Conservation (phyloP, 2,113 vertebrate species). For the Paramormyrops kingsleyae region DNA sequence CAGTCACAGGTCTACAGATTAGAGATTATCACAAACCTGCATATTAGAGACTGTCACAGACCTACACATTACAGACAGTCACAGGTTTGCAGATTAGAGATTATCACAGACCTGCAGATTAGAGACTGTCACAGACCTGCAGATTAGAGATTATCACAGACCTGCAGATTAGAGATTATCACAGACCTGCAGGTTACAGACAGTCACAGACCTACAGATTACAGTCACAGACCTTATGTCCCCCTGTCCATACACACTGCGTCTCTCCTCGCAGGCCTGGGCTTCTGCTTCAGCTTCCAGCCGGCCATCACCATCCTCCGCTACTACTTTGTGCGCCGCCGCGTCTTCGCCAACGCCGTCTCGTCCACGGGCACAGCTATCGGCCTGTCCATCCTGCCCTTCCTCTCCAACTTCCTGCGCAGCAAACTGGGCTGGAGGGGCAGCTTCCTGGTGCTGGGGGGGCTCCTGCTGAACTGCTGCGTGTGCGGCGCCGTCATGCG, state of each 20-base stretch:
- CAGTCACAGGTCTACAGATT: too few relatives aligned
- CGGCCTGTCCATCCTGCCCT: conserved; percentile 63
- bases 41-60: too few relatives aligned
- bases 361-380: conserved; percentile 70
- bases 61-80: neutral
- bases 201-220: too few relatives aligned
- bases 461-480: conserved; percentile 70
- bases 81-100: neutral
- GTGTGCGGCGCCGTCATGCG: conserved; percentile 75
- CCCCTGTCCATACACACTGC: neutral
- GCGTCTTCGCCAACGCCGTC: conserved; percentile 64
- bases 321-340: conserved; percentile 65
- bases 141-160: neutral
- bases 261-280: conserved; percentile 57
- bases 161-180: neutral
- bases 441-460: conserved; percentile 74
- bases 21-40: neutral
- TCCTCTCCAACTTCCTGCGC: conserved; percentile 64
- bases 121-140: neutral
- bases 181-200: neutral
- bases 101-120: neutral
- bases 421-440: conserved; percentile 72
- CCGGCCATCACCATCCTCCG: conserved; percentile 66
- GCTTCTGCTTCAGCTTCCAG: conserved; percentile 74
- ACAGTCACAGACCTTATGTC: neutral